Evolutionary conservation across 30 jellyfish, hydroid and myxozoan species (phyloP), one percentile per base, ranked within the genome.

Genomic region (Calvadosia cruxmelitensis): DNA sequence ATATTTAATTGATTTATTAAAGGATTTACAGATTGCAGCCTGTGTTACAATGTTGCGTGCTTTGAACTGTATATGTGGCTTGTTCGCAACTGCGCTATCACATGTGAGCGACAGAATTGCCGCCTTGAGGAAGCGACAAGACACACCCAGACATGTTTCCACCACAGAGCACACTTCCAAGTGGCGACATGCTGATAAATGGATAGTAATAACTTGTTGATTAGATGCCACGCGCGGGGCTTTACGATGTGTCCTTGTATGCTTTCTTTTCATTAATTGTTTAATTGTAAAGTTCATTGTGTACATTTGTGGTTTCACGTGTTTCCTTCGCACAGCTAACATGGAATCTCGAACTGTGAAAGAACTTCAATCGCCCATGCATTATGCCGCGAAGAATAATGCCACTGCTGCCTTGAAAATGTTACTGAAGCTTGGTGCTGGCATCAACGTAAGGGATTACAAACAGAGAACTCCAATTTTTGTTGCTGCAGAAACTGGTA

Each of bases 401-500:
- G 97, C 93, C 5, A 78, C 95, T n/a, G 79, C 93, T 26, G 70
- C 97, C 1, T 77, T 88, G 42, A 88, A 88, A 51, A 32, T 69
- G 52, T 65, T 88, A 72, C 48, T 88, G 67, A 74, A 84, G 12
- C 92, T 88, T 31, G 97, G 97, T 5, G 97, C 97, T 34, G 72
- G 36, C 42, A 88, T 88, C 53, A 88, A 88, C 49, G 97, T 81
- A 0, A 61, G 97, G 50, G 97, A 88, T 78, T 88, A 75, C 82
- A 88, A 88, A 63, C 70, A 53, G 77, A 77, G 97, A 72, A 88
- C 97, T 3, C 97, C 97, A 2, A 50, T 88, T 30, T 88, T 88
- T 51, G 97, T 88, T 32, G 97, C 97, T 63, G 93, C 97, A 0
- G 97, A 88, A 71, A 68, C 97, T 33, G 97, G 97, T 81, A 67